Evolutionary conservation across 1,140 invertebrate genomes (phyloP).

Genomic region (Drosophila parabipectinata): DNA sequence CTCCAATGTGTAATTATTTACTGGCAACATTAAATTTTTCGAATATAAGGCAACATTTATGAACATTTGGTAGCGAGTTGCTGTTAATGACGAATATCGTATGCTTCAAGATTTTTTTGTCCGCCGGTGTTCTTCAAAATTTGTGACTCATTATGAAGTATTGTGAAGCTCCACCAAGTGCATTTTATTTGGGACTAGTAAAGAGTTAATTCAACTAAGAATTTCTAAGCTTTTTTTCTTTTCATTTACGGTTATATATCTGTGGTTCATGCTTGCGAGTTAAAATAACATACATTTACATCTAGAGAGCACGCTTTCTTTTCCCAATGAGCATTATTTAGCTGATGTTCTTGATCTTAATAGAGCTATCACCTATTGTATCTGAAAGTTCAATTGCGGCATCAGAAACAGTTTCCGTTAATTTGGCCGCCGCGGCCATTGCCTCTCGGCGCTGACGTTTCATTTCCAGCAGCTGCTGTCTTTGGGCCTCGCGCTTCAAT

Average conservation of each 20-base stretch:
- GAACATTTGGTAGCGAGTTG: slow-evolving; percentile 51
- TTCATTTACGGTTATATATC: slow-evolving; percentile 33
- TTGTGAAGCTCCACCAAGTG: slow-evolving; percentile 46
- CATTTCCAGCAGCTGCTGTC: slow-evolving; percentile 92
- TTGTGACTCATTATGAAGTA: slow-evolving; percentile 55
- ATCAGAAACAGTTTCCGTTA: slow-evolving; percentile 40
- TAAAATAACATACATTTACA: slow-evolving; percentile 46
- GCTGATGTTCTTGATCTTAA: slow-evolving; percentile 51
- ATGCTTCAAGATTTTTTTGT: neutral
- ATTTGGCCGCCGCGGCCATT: slow-evolving; percentile 85
- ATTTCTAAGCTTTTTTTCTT: slow-evolving; percentile 59
- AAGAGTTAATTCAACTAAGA: slow-evolving; percentile 78
- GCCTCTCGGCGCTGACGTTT: slow-evolving; percentile 86
- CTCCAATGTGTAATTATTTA: slow-evolving; percentile 27
- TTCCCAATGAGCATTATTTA: slow-evolving; percentile 49
- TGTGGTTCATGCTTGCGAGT: slow-evolving; percentile 38
- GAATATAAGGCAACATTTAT: slow-evolving; percentile 67
- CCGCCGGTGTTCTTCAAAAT: slow-evolving; percentile 17
- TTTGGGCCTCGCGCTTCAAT: slow-evolving; percentile 90
- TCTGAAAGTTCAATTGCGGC: slow-evolving; percentile 8
- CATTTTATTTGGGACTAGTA: slow-evolving; percentile 73
- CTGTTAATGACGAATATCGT: slow-evolving; percentile 30
- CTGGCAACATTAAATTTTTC: slow-evolving; percentile 10
- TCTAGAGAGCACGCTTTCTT: slow-evolving; percentile 61
- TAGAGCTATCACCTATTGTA: slow-evolving; percentile 43